Base-by-base conservation (phyloP, 2,888 invertebrate genomes). In the Stenurella melanura region DNA sequence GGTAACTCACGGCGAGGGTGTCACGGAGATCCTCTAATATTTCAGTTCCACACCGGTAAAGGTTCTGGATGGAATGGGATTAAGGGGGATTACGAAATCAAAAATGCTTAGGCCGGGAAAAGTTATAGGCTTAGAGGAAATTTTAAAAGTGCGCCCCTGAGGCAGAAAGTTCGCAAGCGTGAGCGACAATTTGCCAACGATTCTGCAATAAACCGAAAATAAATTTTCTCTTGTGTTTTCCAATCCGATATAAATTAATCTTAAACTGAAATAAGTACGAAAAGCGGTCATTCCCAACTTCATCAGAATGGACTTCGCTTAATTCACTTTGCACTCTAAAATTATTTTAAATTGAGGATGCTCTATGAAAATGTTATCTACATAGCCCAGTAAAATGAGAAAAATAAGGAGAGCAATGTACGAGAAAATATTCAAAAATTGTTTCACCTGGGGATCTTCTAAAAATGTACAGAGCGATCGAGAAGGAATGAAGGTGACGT, bases 41-140 rank as follows among this genome's bases (percentile, higher is more conserved):
- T 74, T 77, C 68, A 70, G 77, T 77, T 74, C 74, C 74, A 68
- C 61, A 9, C 60, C 77, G 74, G 73, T 19, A 64, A 61, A 54
- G 73, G 73, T 67, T 60, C 68, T 19, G 57, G 42, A 42, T 58
- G 57, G 66, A 21, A 19, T 58, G 64, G 69, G 69, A 68, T 76
- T 63, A 63, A 61, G 63, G 50, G 73, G 68, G 63, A 67, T 72
- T 50, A 42, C 42, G 38, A 21, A 63, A 50, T 72, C 71, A 72
- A 72, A 72, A 72, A 72, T 63, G 54, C 26, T 60, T 58, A 58
- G 21, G 58, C 50, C 50, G 42, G 60, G 19, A 60, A 58, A 57
- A 58, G 70, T 58, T 30, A 58, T 58, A 58, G 71, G 71, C 63
- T 61, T 26, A 54, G 30, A 54, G 54, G 26, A 26, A 54, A 26